Evolutionary conservation across 2,113 vertebrate genomes (phyloP).

Genomic region (Puntigrus tetrazona): DNA sequence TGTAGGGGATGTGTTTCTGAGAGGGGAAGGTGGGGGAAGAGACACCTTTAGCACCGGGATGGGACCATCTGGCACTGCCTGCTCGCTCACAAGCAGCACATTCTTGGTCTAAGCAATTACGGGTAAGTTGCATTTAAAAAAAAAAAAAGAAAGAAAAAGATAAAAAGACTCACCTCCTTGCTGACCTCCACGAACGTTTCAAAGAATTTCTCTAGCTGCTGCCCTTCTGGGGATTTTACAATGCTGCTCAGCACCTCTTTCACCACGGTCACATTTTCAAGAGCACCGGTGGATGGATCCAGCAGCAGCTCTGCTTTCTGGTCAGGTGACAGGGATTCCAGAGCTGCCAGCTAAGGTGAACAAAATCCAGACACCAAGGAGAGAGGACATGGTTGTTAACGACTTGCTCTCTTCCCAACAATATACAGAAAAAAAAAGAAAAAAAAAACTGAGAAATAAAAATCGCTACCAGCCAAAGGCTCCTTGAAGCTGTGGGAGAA

Average conservation of each 20-base stretch:
- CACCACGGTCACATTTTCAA: slow-evolving; percentile 18
- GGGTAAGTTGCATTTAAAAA: not conserved
- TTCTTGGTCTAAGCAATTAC: not conserved
- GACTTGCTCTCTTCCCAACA: too few relatives aligned
- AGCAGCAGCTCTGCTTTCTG: slow-evolving; percentile 28
- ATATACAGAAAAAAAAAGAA: too few relatives aligned
- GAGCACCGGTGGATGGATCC: slow-evolving; percentile 8
- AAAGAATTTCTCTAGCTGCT: slow-evolving; percentile 2
- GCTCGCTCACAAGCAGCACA: not conserved
- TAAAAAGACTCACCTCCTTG: not conserved
- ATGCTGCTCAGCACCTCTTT: slow-evolving; percentile 10
- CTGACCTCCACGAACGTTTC: not conserved
- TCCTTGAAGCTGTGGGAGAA: too few relatives aligned
- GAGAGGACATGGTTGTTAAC: not conserved
- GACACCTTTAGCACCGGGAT: not conserved
- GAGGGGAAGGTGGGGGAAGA: not conserved
- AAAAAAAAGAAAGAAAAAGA: not conserved
- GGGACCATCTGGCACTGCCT: not conserved
- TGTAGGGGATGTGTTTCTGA: slow-evolving; percentile 32
- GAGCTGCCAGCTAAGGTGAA: not conserved
- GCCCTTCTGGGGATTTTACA: not conserved
- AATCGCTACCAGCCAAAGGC: too few relatives aligned
- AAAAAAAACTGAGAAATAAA: too few relatives aligned
- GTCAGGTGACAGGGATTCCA: not conserved
- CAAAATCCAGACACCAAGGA: not conserved